Percentiles rank a stretch among this genome's conserved stretches.
Conservation (phyloP, 2,113 vertebrate genomes). For the Psammodynastes pulverulentus region DNA sequence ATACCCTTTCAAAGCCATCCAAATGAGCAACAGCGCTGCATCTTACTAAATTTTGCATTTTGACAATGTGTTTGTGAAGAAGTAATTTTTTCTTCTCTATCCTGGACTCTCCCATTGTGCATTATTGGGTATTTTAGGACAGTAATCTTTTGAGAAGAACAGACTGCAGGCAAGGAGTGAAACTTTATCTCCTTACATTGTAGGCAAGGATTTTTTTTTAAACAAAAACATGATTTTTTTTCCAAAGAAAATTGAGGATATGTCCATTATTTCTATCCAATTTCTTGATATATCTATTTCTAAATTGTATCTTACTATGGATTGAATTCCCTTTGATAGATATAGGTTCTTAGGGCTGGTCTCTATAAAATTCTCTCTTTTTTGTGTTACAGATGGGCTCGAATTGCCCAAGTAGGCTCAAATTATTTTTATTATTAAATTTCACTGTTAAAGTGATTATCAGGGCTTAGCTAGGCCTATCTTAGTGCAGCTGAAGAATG, state of each 20-base stretch:
- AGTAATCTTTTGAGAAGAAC: neutral
- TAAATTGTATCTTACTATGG: neutral
- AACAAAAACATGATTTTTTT: neutral
- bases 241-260: neutral
- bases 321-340: neutral
- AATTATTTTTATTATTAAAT: neutral
- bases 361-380: neutral
- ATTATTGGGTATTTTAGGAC: neutral
- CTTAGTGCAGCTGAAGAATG: neutral
- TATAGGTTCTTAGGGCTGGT: neutral
- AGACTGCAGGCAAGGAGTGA: neutral
- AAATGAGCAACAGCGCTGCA: too few species aligned
- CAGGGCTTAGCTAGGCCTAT: neutral
- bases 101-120: neutral
- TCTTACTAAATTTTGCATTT: neutral
- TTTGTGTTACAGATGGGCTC: neutral
- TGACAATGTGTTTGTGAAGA: neutral
- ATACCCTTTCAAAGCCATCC: neutral
- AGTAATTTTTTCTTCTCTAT: neutral
- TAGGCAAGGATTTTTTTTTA: neutral
- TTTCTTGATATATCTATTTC: neutral
- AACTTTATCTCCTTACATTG: neutral
- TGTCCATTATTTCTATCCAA: neutral
- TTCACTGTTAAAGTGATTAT: neutral
- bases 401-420: neutral